These are phyloP conservation scores for Catonia carolina DNA, from an alignment of 2,888 invertebrate genomes.

Conservation along the genomic window DNA sequence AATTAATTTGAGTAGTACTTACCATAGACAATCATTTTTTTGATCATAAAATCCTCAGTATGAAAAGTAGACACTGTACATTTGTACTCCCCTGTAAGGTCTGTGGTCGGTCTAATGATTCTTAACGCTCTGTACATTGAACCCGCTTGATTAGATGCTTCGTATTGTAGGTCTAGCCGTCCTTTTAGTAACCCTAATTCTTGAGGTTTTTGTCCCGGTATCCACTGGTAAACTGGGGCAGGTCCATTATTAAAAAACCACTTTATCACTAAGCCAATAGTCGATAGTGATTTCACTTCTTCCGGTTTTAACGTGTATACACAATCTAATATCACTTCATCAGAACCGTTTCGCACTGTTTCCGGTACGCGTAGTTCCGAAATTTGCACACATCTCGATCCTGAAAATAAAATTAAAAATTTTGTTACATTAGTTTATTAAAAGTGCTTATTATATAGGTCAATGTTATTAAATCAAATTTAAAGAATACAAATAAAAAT, in stretches of 20 bases:
- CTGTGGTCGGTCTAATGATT: slow-evolving; percentile 57
- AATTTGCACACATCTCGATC: slow-evolving; percentile 28
- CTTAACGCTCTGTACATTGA: slow-evolving; percentile 57
- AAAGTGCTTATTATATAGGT: no score
- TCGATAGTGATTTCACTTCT: slow-evolving; percentile 41
- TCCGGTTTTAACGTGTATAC: slow-evolving; percentile 45
- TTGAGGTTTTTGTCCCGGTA: slow-evolving; percentile 43
- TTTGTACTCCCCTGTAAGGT: slow-evolving; percentile 61
- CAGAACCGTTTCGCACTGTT: slow-evolving; percentile 42
- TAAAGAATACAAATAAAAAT: no score
- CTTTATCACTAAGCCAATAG: slow-evolving; percentile 53
- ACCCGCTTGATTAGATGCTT: slow-evolving; percentile 48
- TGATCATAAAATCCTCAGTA: slow-evolving; percentile 54
- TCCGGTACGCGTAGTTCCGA: slow-evolving; percentile 31
- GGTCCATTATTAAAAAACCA: slow-evolving; percentile 48
- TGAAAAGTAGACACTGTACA: slow-evolving; percentile 61
- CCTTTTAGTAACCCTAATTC: slow-evolving; percentile 44
- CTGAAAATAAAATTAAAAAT: slow-evolving; percentile 21
- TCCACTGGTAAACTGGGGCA: slow-evolving; percentile 53
- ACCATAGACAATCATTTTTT: slow-evolving; percentile 62
- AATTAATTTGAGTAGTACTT: no score
- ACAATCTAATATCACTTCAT: slow-evolving; percentile 49
- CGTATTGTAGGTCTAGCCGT: slow-evolving; percentile 42
- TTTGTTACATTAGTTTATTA: no score
- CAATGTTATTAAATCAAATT: no score